Evolutionary conservation across 2,888 invertebrate species (phyloP), one percentile per base, ranked within the genome.

Genomic region (Drosophila birchii): DNA sequence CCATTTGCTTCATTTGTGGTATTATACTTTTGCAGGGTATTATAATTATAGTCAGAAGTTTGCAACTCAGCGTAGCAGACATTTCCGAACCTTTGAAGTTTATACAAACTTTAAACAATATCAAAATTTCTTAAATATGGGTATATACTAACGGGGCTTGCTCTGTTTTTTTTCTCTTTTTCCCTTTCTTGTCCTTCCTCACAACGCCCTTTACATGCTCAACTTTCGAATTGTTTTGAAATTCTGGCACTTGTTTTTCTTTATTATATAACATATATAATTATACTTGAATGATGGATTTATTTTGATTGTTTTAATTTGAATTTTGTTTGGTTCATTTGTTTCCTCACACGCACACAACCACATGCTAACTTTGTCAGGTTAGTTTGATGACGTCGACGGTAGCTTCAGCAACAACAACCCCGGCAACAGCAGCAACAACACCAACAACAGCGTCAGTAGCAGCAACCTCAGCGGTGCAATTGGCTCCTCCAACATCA

Each of bases 381-480:
- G 91, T 91, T 91, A 91, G 91, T 91, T 91, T 85, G 92, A 91
- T 89, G 91, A 91, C 89, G 92, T 89, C 92, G 91, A 91, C 90
- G 76, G 78, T 79, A 81, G 79, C 80, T 89, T 88, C 72, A 72
- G 80, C 84, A 74, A 74, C 80, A 81, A 72, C 86, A 83, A 84
- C 79, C 61, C 73, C 77, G 76, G 66, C 77, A 69, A 34, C 69
- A 67, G 62, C 77, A 75, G 56, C 68, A 71, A 49, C 77, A 76
- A 36, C 66, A 66, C 59, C 77, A 73, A 44, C 66, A 64, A 57
- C 70, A 60, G 38, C 75, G 54, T 57, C 53, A 41, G 55, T 71
- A 53, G 51, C 66, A 59, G 55, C 59, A 66, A 49, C 77, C 55
- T 20, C 75, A 61, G 68, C 73, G 66, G 44, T 47, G 18, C 36